Conservation (phyloP, 37 sponge, comb jelly and placozoan genomes). For the Ephydatia muelleri region DNA sequence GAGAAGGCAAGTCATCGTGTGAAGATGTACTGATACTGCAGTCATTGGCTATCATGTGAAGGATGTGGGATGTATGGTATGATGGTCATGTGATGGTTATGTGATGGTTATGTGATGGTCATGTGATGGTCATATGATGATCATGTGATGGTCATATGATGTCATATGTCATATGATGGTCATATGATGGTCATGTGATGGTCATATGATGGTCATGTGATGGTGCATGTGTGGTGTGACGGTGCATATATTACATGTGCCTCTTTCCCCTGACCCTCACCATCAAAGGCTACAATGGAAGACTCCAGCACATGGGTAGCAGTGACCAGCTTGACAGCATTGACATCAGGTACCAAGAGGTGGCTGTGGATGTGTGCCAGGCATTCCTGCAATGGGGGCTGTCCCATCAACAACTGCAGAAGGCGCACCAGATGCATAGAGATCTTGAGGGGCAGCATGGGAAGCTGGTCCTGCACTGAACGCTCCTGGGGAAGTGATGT, state of each 20-base stretch:
- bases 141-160: too few relatives aligned
- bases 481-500: slow-evolving; percentile 50
- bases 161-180: too few relatives aligned
- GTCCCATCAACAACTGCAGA: slow-evolving; percentile 46
- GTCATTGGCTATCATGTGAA: not conserved
- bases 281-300: slow-evolving; percentile 44
- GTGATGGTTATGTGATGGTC: too few relatives aligned
- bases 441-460: slow-evolving; percentile 56
- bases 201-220: too few relatives aligned
- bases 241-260: not conserved
- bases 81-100: not conserved
- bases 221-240: not conserved
- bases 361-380: slow-evolving; percentile 64
- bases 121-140: not conserved
- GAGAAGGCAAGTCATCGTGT: not conserved
- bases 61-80: not conserved
- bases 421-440: slow-evolving; percentile 49
- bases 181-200: not conserved
- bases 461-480: slow-evolving; percentile 40
- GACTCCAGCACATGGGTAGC: slow-evolving; percentile 25
- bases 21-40: not conserved
- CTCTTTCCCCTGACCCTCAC: slow-evolving; percentile 8
- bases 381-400: slow-evolving; percentile 52
- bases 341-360: slow-evolving; percentile 71
- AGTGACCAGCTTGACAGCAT: slow-evolving; percentile 56